These are phyloP conservation scores for Pyrrhosoma nymphula DNA, from an alignment of 2,888 invertebrate genomes.

Conservation along the genomic window DNA sequence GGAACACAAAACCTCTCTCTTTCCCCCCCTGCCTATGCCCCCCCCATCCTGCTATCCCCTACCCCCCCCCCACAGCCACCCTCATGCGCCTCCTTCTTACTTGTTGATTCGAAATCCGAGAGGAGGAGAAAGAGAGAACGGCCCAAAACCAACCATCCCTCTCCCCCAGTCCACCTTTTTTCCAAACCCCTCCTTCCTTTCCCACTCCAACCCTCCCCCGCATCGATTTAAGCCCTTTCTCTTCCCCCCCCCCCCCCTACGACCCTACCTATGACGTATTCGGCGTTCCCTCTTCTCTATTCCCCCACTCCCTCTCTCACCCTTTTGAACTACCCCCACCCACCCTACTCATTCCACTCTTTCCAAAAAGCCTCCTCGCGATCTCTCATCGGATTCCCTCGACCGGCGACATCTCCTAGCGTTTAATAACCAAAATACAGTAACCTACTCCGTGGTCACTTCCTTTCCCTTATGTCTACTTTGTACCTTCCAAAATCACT, in stretches of 20 bases:
- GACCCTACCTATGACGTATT: not conserved
- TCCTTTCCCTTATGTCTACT: too few relatives aligned
- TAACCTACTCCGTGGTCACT: too few relatives aligned
- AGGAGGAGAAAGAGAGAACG: not conserved
- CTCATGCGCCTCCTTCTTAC: not conserved
- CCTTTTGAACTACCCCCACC: not conserved
- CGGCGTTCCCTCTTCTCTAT: too few relatives aligned
- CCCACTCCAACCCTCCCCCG: not conserved
- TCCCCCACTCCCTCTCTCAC: not conserved
- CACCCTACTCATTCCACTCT: too few relatives aligned
- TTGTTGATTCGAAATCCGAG: constrained; percentile 21
- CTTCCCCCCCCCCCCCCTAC: not conserved
- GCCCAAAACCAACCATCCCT: not conserved
- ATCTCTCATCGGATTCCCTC: too few relatives aligned
- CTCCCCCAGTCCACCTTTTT: not conserved
- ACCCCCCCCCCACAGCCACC: not conserved
- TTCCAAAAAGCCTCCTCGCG: too few relatives aligned
- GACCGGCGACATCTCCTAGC: too few relatives aligned
- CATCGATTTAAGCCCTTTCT: not conserved
- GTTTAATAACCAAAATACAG: too few relatives aligned
- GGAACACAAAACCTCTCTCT: too few relatives aligned
- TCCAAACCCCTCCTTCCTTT: not conserved
- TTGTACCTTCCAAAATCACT: too few relatives aligned
- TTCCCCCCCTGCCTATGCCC: not conserved
- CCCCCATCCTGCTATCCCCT: too few relatives aligned